phyloP scores from a whole-genome alignment of 2,797 vertebrate genomes.

The Artibeus jamaicensis region DNA sequence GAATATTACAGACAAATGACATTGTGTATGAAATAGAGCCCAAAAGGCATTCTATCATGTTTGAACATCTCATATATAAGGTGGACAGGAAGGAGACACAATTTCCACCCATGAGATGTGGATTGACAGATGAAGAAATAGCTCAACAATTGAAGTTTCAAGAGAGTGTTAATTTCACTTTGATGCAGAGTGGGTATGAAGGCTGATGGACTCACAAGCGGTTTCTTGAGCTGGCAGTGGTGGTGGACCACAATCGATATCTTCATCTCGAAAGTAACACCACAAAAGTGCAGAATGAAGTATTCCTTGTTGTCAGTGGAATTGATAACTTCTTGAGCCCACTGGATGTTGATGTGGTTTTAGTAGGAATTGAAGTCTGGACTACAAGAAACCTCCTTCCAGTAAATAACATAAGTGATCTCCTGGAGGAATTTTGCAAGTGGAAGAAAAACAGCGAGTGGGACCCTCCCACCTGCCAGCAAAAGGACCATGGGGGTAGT shows the following conservation, averaged over 20 bases:
- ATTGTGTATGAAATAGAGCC: slow-evolving; percentile 56
- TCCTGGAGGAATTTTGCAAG: background rate
- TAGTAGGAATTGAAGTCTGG: slow-evolving; percentile 63
- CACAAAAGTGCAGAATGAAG: background rate
- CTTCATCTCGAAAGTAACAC: background rate
- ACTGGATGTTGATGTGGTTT: slow-evolving; percentile 9
- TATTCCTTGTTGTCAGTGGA: background rate
- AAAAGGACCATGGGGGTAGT: slow-evolving; percentile 23
- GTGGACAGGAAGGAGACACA: background rate
- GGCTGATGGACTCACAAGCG: background rate
- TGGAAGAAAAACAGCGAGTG: background rate
- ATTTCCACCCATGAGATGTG: background rate
- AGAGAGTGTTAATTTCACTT: background rate
- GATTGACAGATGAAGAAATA: background rate
- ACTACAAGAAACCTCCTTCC: background rate
- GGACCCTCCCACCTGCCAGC: slow-evolving; percentile 4
- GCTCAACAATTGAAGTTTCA: background rate
- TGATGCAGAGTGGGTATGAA: background rate
- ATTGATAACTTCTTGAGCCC: background rate
- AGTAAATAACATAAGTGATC: rapidly evolving
- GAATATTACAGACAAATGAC: slow-evolving; percentile 20
- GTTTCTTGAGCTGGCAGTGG: slow-evolving; percentile 26
- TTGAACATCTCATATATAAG: slow-evolving; percentile 66
- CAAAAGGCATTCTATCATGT: slow-evolving; percentile 29
- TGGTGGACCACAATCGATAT: slow-evolving; percentile 43